A percentile compares a stretch with the other conserved stretches of the same genome.
phyloP scores from a whole-genome alignment of 2,888 invertebrate species.

The Ashinkailepas kermadecensis region DNA sequence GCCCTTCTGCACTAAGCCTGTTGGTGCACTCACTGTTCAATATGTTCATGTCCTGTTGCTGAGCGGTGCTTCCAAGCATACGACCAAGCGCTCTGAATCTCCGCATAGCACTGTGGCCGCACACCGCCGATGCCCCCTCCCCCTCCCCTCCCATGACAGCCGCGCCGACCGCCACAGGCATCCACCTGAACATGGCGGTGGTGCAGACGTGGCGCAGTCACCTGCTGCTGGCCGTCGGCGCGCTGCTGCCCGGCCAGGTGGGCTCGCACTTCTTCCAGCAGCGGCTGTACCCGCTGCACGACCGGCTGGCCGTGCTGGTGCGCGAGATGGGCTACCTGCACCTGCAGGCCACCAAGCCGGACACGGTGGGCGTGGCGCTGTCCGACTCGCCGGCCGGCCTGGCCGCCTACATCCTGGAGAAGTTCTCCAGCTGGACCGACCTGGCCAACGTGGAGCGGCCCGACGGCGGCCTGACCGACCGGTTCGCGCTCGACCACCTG shows the following conservation, averaged over 20 bases:
- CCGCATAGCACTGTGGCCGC: too few relatives aligned
- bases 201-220: slow-evolving; percentile 33
- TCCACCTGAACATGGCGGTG: slow-evolving; percentile 58
- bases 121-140: too few relatives aligned
- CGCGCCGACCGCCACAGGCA: slow-evolving; percentile 42
- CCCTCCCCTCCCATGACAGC: too few relatives aligned
- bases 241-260: slow-evolving; percentile 36
- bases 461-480: slow-evolving; percentile 58
- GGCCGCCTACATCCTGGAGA: slow-evolving; percentile 83
- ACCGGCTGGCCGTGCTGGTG: slow-evolving; percentile 37
- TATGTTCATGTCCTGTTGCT: too few relatives aligned
- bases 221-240: slow-evolving; percentile 36
- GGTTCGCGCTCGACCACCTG: slow-evolving; percentile 60
- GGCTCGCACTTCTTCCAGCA: slow-evolving; percentile 36
- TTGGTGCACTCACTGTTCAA: too few relatives aligned
- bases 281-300: slow-evolving; percentile 38
- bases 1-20: too few relatives aligned
- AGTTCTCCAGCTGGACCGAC: slow-evolving; percentile 71
- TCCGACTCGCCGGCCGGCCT: slow-evolving; percentile 73
- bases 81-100: background rate
- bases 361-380: slow-evolving; percentile 64
- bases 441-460: slow-evolving; percentile 44
- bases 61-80: background rate
- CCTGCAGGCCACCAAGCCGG: slow-evolving; percentile 79
- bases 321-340: slow-evolving; percentile 54